Conservation (phyloP, 2,888 invertebrate genomes). For the Aphodius sticticus region DNA sequence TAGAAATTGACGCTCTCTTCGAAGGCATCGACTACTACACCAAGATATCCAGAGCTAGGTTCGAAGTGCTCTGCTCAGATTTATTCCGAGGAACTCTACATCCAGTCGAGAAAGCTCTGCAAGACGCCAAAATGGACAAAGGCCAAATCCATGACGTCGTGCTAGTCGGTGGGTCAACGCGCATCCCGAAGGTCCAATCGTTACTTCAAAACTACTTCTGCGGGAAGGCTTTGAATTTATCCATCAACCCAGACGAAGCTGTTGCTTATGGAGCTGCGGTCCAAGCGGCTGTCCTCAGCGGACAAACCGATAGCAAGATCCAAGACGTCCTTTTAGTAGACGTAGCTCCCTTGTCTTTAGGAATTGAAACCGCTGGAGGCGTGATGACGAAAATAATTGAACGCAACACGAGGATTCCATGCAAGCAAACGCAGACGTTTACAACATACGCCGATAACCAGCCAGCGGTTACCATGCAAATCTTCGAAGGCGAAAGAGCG, state of each 20-base stretch:
- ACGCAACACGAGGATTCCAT: slow-evolving; percentile 65
- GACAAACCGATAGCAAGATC: slow-evolving; percentile 70
- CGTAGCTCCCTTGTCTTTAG: slow-evolving; percentile 73
- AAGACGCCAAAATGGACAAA: slow-evolving; percentile 82
- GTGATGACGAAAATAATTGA: slow-evolving; percentile 75
- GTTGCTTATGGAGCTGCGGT: slow-evolving; percentile 57
- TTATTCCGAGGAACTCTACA: slow-evolving; percentile 74
- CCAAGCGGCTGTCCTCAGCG: slow-evolving; percentile 54
- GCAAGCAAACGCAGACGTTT: slow-evolving; percentile 67
- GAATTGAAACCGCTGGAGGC: slow-evolving; percentile 83
- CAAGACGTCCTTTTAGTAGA: slow-evolving; percentile 77
- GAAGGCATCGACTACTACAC: slow-evolving; percentile 80
- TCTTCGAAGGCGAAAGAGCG: slow-evolving; percentile 76
- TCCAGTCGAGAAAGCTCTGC: slow-evolving; percentile 77
- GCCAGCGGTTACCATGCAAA: slow-evolving; percentile 67
- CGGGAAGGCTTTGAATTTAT: slow-evolving; percentile 59
- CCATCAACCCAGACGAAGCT: slow-evolving; percentile 57
- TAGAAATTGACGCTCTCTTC: slow-evolving; percentile 78
- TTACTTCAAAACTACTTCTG: slow-evolving; percentile 79
- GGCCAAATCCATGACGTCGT: slow-evolving; percentile 79
- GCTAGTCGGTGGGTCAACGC: slow-evolving; percentile 81
- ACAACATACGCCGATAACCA: slow-evolving; percentile 76
- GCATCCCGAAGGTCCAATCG: slow-evolving; percentile 81
- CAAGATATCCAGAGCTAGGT: slow-evolving; percentile 75
- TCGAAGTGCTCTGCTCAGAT: slow-evolving; percentile 78